Evolutionary conservation across 2,888 invertebrate genomes (phyloP).

Genomic region (Tineola bisselliella): DNA sequence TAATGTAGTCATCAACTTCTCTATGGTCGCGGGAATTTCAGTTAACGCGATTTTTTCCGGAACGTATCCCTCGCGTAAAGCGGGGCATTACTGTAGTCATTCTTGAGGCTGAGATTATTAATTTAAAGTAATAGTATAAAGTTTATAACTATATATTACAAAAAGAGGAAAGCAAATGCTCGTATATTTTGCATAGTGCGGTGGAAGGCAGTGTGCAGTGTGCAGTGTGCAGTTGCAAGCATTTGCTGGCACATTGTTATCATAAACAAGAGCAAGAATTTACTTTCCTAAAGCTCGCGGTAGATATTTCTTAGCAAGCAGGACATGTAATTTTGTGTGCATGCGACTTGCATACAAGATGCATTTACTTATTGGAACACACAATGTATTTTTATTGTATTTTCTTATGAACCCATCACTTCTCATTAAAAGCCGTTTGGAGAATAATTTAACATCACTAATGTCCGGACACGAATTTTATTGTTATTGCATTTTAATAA

Average conservation of each 20-base stretch:
- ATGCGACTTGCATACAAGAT: slow-evolving; percentile 56
- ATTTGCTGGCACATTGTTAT: not conserved
- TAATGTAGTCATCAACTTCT: too few species aligned
- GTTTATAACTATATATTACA: too few species aligned
- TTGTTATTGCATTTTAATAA: slow-evolving; percentile 68
- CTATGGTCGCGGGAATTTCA: too few species aligned
- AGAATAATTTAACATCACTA: slow-evolving; percentile 65
- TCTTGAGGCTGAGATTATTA: too few species aligned
- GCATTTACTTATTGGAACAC: slow-evolving; percentile 35
- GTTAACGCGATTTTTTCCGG: too few species aligned
- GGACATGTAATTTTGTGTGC: slow-evolving; percentile 53
- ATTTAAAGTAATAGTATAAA: too few species aligned
- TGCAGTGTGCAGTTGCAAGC: not conserved
- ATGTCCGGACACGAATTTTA: slow-evolving; percentile 67
- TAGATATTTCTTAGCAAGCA: slow-evolving; percentile 54
- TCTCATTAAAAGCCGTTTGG: slow-evolving; percentile 67
- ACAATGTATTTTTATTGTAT: slow-evolving; percentile 27
- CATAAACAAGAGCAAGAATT: not conserved
- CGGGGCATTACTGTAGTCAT: too few species aligned
- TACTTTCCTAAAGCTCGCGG: slow-evolving; percentile 20
- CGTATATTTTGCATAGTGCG: not conserved
- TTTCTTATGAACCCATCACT: slow-evolving; percentile 67
- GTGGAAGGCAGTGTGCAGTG: not conserved
- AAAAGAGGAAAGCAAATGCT: too few species aligned
- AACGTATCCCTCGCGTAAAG: too few species aligned